Conservation (phyloP, 2,113 vertebrate species). For the Zosterops lateralis region DNA sequence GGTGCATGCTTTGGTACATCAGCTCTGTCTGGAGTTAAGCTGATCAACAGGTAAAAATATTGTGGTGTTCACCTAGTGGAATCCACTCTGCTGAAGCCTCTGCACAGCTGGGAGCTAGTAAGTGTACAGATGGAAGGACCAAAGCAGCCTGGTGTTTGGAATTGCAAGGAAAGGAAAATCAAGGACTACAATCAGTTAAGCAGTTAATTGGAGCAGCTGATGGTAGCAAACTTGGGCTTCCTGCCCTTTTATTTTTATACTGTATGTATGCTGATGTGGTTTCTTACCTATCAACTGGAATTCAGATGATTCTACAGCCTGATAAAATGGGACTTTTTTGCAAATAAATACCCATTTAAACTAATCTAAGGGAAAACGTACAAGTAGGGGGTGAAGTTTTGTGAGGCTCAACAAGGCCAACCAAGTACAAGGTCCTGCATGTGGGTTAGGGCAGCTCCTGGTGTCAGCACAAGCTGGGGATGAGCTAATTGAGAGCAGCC, state of each 20-base stretch:
- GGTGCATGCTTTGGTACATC: not conserved
- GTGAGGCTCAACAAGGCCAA: not conserved
- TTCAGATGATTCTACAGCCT: not conserved
- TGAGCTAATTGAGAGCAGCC: not conserved
- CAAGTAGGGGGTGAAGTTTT: not conserved
- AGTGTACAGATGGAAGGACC: not conserved
- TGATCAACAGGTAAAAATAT: not conserved
- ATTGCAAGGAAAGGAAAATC: not conserved
- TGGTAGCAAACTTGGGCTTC: not conserved
- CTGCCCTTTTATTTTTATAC: not conserved
- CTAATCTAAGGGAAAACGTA: not conserved
- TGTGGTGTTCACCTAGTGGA: not conserved
- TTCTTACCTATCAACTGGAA: not conserved
- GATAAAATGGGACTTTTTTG: not conserved
- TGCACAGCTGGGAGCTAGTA: not conserved
- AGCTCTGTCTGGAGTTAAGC: not conserved
- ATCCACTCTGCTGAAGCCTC: not conserved
- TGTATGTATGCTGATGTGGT: not conserved
- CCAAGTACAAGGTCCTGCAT: not conserved
- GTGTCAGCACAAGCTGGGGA: not conserved
- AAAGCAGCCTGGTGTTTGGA: not conserved
- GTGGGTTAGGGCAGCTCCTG: rapidly evolving
- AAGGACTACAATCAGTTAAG: not conserved
- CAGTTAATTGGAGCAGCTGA: not conserved
- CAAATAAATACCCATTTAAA: not conserved